These are phyloP conservation scores for Spatula clypeata DNA, from an alignment of 2,797 vertebrate genomes.

Conservation along the genomic window DNA sequence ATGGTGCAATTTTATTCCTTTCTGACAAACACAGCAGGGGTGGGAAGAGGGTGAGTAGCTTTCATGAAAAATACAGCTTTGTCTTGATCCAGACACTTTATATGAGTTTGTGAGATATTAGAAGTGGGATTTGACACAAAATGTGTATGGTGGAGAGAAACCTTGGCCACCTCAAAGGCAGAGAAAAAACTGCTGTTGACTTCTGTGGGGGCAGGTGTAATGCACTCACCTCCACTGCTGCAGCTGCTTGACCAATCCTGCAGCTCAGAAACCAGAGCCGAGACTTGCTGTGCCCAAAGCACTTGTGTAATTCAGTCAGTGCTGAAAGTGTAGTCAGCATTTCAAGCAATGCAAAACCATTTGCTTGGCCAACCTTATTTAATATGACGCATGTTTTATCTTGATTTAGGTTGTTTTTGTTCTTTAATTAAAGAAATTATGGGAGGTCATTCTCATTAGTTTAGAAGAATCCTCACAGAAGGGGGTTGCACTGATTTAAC, in stretches of 20 bases:
- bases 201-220: background rate
- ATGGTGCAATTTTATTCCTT: background rate
- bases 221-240: background rate
- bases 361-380: slow-evolving; percentile 60
- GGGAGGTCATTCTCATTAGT: slow-evolving; percentile 72
- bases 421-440: slow-evolving; percentile 78
- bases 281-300: background rate
- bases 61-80: background rate
- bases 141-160: background rate
- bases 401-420: slow-evolving; percentile 64
- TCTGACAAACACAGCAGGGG: background rate
- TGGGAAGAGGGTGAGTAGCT: background rate
- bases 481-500: slow-evolving; percentile 66
- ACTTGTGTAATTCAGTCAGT: background rate
- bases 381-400: slow-evolving; percentile 64
- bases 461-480: slow-evolving; percentile 67
- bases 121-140: background rate
- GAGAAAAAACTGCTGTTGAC: background rate
- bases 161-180: background rate
- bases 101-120: background rate
- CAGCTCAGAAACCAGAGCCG: background rate
- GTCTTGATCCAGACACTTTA: background rate
- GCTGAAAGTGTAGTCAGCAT: background rate
- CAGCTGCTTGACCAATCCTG: background rate
- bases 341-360: slow-evolving; percentile 23